Evolutionary conservation across 2,113 vertebrate species (phyloP).

Genomic region (Eira barbara): DNA sequence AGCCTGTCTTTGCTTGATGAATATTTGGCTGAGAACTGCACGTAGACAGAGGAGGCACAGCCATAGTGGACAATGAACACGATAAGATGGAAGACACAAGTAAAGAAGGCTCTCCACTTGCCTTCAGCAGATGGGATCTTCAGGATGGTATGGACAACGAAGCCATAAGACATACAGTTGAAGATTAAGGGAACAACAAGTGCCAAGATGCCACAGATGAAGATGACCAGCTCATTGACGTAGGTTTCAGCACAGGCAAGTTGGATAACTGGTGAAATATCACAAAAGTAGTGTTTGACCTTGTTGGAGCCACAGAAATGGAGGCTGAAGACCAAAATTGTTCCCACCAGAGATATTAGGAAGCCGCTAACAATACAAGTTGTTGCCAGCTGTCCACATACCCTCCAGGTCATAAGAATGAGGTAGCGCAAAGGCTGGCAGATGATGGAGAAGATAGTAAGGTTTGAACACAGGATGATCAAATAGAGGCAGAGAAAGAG

Average conservation of each 20-base stretch:
- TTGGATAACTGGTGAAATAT: conserved; percentile 66
- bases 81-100: conserved; percentile 55
- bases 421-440: conserved; percentile 56
- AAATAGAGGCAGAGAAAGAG: conserved; percentile 48
- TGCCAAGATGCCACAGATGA: conserved; percentile 48
- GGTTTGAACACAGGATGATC: conserved; percentile 49
- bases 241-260: conserved; percentile 63
- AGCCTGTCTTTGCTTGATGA: conserved; percentile 49
- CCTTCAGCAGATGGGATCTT: conserved; percentile 56
- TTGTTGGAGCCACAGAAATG: conserved; percentile 69
- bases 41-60: conserved; percentile 51
- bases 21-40: not conserved
- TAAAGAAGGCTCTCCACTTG: conserved; percentile 52
- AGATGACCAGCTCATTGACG: conserved; percentile 60
- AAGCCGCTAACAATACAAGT: conserved; percentile 43
- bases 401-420: conserved; percentile 62
- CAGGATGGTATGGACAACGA: conserved; percentile 33
- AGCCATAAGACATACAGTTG: conserved; percentile 52
- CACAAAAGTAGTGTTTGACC: conserved; percentile 74
- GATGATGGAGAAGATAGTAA: conserved; percentile 48
- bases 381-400: conserved; percentile 21
- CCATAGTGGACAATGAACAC: conserved; percentile 56
- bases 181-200: not conserved
- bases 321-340: conserved; percentile 54
- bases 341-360: conserved; percentile 51